phyloP scores from a whole-genome alignment of 2,797 vertebrate species.

The Rachycentron canadum region DNA sequence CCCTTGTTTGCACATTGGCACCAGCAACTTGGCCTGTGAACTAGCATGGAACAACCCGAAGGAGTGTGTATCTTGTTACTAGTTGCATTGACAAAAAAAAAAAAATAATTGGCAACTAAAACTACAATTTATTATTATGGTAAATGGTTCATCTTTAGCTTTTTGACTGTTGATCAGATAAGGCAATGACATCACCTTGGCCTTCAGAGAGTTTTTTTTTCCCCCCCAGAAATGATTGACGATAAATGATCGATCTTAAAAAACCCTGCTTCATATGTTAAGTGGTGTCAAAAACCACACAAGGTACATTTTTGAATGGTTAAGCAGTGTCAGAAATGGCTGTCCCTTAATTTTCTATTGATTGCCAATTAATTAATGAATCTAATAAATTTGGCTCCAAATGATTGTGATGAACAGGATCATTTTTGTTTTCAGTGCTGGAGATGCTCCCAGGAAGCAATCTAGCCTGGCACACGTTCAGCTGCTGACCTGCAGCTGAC shows the following conservation, averaged over 20 bases:
- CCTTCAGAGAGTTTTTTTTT: not conserved
- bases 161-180: no score
- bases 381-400: no score
- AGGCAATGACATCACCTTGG: not conserved
- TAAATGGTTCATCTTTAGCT: no score
- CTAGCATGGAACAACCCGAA: no score
- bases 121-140: no score
- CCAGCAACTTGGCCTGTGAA: not conserved
- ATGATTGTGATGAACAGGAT: not conserved
- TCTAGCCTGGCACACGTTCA: not conserved
- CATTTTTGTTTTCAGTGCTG: not conserved
- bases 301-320: not conserved
- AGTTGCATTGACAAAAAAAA: no score
- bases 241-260: no score
- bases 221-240: no score
- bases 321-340: not conserved
- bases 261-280: not conserved
- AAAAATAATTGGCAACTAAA: no score
- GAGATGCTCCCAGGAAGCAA: not conserved
- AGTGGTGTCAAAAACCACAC: no score
- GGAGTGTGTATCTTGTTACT: not conserved
- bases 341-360: not conserved
- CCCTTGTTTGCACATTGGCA: not conserved
- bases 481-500: constrained; percentile 26
- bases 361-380: not conserved